phyloP scores from a whole-genome alignment of 2,113 vertebrate genomes.

The Psilopsiagon aymara region DNA sequence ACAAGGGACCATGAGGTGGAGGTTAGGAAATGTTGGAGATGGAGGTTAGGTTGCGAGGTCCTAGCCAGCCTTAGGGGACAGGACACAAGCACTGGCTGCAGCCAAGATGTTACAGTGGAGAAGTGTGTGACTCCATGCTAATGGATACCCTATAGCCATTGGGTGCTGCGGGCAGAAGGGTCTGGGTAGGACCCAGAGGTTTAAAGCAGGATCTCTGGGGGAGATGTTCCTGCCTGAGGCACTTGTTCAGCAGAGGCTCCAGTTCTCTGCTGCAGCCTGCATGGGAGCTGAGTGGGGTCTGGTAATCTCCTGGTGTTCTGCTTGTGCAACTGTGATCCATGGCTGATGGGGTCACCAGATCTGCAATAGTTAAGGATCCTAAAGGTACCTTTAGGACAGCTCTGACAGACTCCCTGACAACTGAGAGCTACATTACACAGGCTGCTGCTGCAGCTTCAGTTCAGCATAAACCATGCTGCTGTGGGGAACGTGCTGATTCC shows the following conservation, averaged over 20 bases:
- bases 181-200: background rate
- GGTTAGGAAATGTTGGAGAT: background rate
- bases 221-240: background rate
- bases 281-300: background rate
- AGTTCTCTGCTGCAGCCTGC: background rate
- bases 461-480: background rate
- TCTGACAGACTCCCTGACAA: background rate
- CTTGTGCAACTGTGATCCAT: rapidly evolving
- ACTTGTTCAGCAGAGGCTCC: background rate
- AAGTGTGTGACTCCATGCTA: background rate
- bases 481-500: background rate
- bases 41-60: background rate
- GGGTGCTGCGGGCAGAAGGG: background rate
- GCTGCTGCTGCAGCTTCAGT: background rate
- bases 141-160: background rate
- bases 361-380: background rate
- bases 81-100: background rate
- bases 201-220: background rate
- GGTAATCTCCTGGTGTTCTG: background rate
- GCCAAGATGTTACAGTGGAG: background rate
- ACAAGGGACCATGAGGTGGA: background rate
- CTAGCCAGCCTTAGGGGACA: background rate
- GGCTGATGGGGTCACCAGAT: background rate
- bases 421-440: background rate
- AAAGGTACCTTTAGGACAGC: background rate